phyloP scores from a whole-genome alignment of 2,888 invertebrate genomes.

The Rhamnusium bicolor region DNA sequence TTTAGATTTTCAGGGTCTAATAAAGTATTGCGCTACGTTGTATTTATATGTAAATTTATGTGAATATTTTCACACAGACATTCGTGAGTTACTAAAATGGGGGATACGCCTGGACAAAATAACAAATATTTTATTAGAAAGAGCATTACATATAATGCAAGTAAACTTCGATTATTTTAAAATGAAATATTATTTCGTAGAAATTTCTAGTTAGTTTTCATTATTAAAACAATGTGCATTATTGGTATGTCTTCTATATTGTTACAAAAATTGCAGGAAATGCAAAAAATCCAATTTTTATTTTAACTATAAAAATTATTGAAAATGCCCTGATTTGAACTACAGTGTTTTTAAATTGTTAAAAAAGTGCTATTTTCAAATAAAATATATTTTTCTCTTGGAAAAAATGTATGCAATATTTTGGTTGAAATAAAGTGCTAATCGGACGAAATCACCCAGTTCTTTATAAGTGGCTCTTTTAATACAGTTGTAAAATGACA shows the following conservation, averaged over 20 bases:
- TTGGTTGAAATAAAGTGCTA: too few relatives aligned
- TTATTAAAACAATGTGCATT: too few relatives aligned
- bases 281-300: background rate
- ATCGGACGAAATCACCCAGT: too few relatives aligned
- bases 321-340: too few relatives aligned
- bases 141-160: background rate
- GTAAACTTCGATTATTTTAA: background rate
- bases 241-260: background rate
- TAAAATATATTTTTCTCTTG: too few relatives aligned
- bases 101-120: background rate
- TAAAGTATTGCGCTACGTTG: background rate
- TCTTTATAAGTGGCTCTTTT: too few relatives aligned
- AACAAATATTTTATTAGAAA: background rate
- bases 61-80: conserved; percentile 6
- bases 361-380: too few relatives aligned
- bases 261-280: background rate
- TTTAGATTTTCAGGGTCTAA: background rate
- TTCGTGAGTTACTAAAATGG: background rate
- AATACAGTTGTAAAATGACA: too few relatives aligned
- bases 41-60: background rate
- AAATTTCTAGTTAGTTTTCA: too few relatives aligned
- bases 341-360: too few relatives aligned
- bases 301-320: too few relatives aligned
- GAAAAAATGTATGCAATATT: too few relatives aligned
- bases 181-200: background rate